A percentile compares a stretch with the other conserved stretches of the same genome.
phyloP scores from a whole-genome alignment of 2,113 vertebrate genomes.

The Micronycteris hirsuta region DNA sequence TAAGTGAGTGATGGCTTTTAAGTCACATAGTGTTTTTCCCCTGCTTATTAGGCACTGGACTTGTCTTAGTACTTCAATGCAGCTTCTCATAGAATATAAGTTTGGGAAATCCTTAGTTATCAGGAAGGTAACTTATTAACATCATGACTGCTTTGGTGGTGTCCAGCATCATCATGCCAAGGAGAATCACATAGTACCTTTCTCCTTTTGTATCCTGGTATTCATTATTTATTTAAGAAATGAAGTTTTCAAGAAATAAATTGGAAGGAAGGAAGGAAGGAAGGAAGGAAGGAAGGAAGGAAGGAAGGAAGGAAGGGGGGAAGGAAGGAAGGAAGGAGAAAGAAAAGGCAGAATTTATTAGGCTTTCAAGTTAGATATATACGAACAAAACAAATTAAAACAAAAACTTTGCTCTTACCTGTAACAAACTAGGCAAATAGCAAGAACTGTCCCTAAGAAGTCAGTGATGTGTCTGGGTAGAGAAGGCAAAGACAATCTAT shows the following conservation, averaged over 20 bases:
- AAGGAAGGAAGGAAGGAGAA: accelerated
- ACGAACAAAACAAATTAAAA: background rate
- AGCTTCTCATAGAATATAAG: background rate
- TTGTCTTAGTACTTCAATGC: background rate
- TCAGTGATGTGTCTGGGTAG: accelerated
- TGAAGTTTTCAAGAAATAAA: no score
- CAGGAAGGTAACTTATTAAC: background rate
- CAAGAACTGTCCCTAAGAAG: background rate
- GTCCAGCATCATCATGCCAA: background rate
- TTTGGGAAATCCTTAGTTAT: background rate
- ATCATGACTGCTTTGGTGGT: background rate
- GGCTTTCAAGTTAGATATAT: background rate
- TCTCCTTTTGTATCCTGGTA: background rate
- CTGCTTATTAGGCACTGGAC: background rate
- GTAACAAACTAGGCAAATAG: background rate
- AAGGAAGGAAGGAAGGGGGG: no score
- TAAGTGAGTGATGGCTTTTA: background rate
- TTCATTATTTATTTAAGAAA: background rate
- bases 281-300: no score
- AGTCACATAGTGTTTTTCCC: background rate
- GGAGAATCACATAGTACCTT: background rate
- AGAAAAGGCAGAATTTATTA: background rate
- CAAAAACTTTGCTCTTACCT: background rate
- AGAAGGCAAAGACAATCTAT: background rate
- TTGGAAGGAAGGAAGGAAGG: no score